These are phyloP conservation scores for Chionodraco myersi DNA, from an alignment of 2,113 vertebrate species.

Conservation along the genomic window DNA sequence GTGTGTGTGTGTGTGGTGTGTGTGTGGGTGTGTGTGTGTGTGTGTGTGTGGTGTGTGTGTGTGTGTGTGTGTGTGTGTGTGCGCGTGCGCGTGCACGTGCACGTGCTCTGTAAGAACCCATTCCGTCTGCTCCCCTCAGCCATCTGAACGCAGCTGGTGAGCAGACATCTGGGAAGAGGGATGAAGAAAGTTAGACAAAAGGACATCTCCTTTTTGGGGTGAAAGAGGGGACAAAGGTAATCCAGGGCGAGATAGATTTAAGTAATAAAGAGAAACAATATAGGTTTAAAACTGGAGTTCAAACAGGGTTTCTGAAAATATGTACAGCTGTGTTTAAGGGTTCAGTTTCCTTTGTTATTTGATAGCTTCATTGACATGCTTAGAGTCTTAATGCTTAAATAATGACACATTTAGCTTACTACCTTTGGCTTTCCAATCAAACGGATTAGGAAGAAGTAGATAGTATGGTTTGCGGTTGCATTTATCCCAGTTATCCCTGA, in stretches of 20 bases:
- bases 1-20: slow-evolving; percentile 11
- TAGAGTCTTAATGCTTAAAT: slow-evolving; percentile 5
- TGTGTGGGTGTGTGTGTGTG: slow-evolving; percentile 24
- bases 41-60: slow-evolving; percentile 27
- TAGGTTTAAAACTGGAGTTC: slow-evolving; percentile 7
- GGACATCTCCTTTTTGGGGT: slow-evolving; percentile 30
- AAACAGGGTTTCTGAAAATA: slow-evolving; percentile 30
- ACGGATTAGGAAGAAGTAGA: not conserved
- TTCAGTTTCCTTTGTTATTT: slow-evolving; percentile 26
- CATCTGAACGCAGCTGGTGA: slow-evolving; percentile 80
- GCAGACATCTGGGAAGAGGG: slow-evolving; percentile 68
- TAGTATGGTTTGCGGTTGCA: not conserved
- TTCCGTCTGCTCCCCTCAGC: slow-evolving; percentile 57
- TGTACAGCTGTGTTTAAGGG: slow-evolving; percentile 44
- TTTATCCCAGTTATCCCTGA: not conserved
- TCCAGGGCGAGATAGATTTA: slow-evolving; percentile 51
- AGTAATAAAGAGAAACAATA: slow-evolving; percentile 20
- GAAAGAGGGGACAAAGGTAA: slow-evolving; percentile 72
- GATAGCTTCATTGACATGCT: slow-evolving; percentile 13
- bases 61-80: slow-evolving; percentile 24
- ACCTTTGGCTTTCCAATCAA: not conserved
- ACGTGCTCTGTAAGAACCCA: slow-evolving; percentile 47
- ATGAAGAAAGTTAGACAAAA: slow-evolving; percentile 35
- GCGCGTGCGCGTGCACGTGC: slow-evolving; percentile 6
- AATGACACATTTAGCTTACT: not conserved